These are phyloP conservation scores for Melanotaenia duboulayi DNA, from an alignment of 2,113 vertebrate species.

Conservation along the genomic window DNA sequence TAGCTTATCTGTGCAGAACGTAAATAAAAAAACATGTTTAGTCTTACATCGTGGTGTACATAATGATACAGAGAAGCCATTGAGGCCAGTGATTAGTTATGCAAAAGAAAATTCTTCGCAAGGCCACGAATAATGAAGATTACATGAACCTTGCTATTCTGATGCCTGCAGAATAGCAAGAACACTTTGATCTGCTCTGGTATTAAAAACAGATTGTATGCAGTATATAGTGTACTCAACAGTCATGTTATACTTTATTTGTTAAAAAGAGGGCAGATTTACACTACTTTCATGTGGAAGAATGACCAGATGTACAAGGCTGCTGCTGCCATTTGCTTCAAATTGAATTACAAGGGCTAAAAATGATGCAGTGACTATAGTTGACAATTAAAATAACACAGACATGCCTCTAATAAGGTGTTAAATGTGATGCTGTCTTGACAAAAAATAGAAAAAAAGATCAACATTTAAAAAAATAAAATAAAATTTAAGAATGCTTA, in stretches of 20 bases:
- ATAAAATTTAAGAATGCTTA: not conserved
- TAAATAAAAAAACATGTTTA: slow-evolving; percentile 7
- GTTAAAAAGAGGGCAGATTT: slow-evolving; percentile 23
- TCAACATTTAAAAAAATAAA: not conserved
- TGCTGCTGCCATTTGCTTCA: not conserved
- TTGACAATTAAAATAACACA: not conserved
- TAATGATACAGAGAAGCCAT: slow-evolving; percentile 16
- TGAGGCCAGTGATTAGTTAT: slow-evolving; percentile 23
- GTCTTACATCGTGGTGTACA: slow-evolving; percentile 8
- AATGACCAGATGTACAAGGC: not conserved
- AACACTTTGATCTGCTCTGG: slow-evolving; percentile 49
- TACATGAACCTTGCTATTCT: slow-evolving; percentile 19
- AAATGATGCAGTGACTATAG: not conserved
- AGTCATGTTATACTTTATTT: slow-evolving; percentile 16
- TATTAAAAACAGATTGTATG: slow-evolving; percentile 29
- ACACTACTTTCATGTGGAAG: not conserved
- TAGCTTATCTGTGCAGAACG: slow-evolving; percentile 25
- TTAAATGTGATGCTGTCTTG: not conserved
- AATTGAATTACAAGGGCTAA: not conserved
- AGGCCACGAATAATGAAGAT: slow-evolving; percentile 31
- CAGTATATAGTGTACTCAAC: slow-evolving; percentile 14
- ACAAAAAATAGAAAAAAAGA: not conserved
- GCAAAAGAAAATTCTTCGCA: slow-evolving; percentile 23
- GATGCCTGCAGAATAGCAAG: slow-evolving; percentile 32
- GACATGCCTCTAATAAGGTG: not conserved